A percentile compares a stretch with the other conserved stretches of the same genome.
Evolutionary conservation across 2,797 vertebrate genomes (phyloP).

Genomic region (Bovichtus variegatus): DNA sequence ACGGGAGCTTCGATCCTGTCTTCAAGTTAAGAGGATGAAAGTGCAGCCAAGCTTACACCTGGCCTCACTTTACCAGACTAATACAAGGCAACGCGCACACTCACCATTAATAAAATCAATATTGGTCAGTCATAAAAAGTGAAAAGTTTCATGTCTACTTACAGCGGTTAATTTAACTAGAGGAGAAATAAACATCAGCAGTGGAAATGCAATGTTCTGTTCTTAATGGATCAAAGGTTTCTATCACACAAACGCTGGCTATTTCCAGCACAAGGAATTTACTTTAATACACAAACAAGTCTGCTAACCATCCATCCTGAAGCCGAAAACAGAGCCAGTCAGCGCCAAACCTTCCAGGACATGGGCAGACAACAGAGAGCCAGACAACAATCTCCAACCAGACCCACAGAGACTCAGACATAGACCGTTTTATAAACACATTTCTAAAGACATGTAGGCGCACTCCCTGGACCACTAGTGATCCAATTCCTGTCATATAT

Average conservation of each 20-base stretch:
- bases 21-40: slow-evolving; percentile 42
- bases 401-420: slow-evolving; percentile 54
- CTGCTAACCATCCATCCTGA: slow-evolving; percentile 64
- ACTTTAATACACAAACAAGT: slow-evolving; percentile 62
- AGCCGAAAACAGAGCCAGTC: slow-evolving; percentile 50
- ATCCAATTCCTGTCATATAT: slow-evolving; percentile 75
- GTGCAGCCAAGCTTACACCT: slow-evolving; percentile 55
- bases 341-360: slow-evolving; percentile 46
- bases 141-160: slow-evolving; percentile 34
- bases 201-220: slow-evolving; percentile 44
- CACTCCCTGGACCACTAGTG: slow-evolving; percentile 65
- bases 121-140: slow-evolving; percentile 33
- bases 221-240: slow-evolving; percentile 53
- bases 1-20: slow-evolving; percentile 30
- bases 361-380: slow-evolving; percentile 38
- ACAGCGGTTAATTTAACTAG: slow-evolving; percentile 17
- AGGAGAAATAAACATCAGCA: slow-evolving; percentile 46
- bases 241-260: slow-evolving; percentile 24
- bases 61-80: slow-evolving; percentile 53
- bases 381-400: slow-evolving; percentile 58
- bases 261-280: slow-evolving; percentile 56
- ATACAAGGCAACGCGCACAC: slow-evolving; percentile 33
- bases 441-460: slow-evolving; percentile 58
- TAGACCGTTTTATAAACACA: slow-evolving; percentile 61
- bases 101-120: slow-evolving; percentile 30